Conservation (phyloP, 2,113 vertebrate species). For the Istiophorus platypterus region DNA sequence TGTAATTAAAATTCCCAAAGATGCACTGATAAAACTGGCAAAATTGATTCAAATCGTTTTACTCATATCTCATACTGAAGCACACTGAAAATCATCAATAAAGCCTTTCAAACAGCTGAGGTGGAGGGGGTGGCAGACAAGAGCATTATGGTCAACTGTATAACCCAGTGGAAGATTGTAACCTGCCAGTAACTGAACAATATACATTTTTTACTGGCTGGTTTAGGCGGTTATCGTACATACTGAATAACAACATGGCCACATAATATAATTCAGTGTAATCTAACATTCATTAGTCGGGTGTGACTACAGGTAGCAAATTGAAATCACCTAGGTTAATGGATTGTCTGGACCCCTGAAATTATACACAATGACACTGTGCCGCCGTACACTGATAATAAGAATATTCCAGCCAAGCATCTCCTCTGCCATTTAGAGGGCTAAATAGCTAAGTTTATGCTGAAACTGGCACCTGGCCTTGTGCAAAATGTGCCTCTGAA, state of each 20-base stretch:
- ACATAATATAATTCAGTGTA: conserved; percentile 69
- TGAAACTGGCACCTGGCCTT: conserved; percentile 39
- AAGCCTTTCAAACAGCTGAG: conserved; percentile 63
- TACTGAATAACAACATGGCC: conserved; percentile 58
- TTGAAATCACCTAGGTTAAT: conserved; percentile 82
- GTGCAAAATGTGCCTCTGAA: conserved; percentile 49
- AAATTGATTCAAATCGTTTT: conserved; percentile 82
- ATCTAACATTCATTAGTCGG: conserved; percentile 76
- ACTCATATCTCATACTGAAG: conserved; percentile 72
- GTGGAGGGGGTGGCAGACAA: conserved; percentile 33
- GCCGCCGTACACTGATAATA: conserved; percentile 60
- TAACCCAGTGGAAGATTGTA: conserved; percentile 33
- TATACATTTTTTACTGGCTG: conserved; percentile 34
- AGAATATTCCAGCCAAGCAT: conserved; percentile 57
- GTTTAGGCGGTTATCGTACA: conserved; percentile 50
- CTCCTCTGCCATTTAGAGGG: conserved; percentile 54
- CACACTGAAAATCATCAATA: conserved; percentile 78
- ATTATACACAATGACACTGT: conserved; percentile 54
- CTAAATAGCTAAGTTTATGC: conserved; percentile 26
- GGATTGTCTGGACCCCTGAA: conserved; percentile 74
- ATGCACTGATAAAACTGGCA: conserved; percentile 79
- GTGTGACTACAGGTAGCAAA: conserved; percentile 72
- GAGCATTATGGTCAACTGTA: conserved; percentile 56
- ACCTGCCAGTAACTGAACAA: conserved; percentile 46
- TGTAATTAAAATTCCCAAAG: conserved; percentile 84